A percentile compares a stretch with the other conserved stretches of the same genome.
phyloP scores from a whole-genome alignment of 2,113 vertebrate genomes.

The Cranoglanis bouderius region DNA sequence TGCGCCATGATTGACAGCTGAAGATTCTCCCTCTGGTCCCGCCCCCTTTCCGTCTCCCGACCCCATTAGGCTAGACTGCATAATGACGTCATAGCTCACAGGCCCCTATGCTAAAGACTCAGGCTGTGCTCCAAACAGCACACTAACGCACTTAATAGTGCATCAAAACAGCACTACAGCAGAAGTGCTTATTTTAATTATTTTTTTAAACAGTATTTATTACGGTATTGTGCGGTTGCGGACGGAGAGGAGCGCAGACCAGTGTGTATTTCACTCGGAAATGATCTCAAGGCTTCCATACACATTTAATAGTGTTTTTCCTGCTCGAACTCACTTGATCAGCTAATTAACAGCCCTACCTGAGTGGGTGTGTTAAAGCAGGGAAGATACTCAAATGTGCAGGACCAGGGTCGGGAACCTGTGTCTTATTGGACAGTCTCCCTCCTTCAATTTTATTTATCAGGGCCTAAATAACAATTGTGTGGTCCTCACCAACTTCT shows the following conservation, averaged over 20 bases:
- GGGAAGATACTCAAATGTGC: neutral
- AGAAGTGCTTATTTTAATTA: too few relatives aligned
- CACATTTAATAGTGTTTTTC: neutral
- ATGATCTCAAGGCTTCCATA: neutral
- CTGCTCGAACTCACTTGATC: neutral
- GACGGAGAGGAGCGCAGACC: neutral
- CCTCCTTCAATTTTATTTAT: too few relatives aligned
- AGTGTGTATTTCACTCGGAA: neutral
- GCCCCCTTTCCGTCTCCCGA: neutral
- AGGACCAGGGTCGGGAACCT: too few relatives aligned
- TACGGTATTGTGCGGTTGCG: neutral
- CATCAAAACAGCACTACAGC: too few relatives aligned
- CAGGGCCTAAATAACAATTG: too few relatives aligned
- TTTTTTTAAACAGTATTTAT: neutral
- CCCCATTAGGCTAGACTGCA: slow-evolving; percentile 64
- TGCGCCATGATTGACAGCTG: slow-evolving; percentile 24
- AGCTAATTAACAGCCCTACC: neutral
- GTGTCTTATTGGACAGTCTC: neutral
- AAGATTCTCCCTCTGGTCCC: neutral
- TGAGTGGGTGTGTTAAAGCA: neutral
- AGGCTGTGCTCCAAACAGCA: slow-evolving; percentile 14
- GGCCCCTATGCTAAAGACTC: slow-evolving; percentile 47
- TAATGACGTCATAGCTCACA: slow-evolving; percentile 71
- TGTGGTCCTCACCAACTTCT: too few relatives aligned
- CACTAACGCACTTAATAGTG: neutral